Evolutionary conservation across 2,113 vertebrate species (phyloP).

Genomic region (Ammodytes marinus): DNA sequence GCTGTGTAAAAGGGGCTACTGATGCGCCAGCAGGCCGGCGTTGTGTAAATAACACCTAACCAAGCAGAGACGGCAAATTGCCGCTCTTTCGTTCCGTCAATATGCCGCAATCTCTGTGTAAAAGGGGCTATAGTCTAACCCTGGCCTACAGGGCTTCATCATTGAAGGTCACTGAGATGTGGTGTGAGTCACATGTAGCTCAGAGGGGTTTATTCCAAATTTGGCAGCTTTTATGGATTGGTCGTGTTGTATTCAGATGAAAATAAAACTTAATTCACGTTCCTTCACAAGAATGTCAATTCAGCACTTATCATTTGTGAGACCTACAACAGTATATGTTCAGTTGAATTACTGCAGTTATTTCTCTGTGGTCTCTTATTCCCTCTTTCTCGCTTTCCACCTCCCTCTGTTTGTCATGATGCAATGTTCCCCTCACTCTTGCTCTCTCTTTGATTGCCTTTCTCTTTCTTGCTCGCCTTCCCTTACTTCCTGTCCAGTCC

Average conservation of each 20-base stretch:
- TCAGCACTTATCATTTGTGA: background rate
- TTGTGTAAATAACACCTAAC: no score
- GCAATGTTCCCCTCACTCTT: background rate
- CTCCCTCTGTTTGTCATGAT: constrained; percentile 4
- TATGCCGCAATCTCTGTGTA: no score
- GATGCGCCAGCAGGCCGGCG: no score
- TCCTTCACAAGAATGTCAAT: background rate
- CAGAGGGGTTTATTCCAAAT: background rate
- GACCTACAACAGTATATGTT: background rate
- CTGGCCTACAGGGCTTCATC: constrained; percentile 4
- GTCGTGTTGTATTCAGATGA: background rate
- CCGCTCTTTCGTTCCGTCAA: no score
- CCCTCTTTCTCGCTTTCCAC: background rate
- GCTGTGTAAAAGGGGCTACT: no score
- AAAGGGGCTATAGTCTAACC: background rate
- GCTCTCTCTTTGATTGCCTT: constrained; percentile 48
- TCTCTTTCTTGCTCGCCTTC: background rate
- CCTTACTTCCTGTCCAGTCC: constrained; percentile 37
- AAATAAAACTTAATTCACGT: background rate
- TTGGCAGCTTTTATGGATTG: background rate
- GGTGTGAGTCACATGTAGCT: constrained; percentile 41
- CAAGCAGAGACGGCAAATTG: no score
- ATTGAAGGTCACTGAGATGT: constrained; percentile 4
- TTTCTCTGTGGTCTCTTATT: background rate
- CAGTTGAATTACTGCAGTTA: background rate